Base-by-base conservation (phyloP, 2,888 invertebrate species). In the Noctuana brunneofusca region DNA sequence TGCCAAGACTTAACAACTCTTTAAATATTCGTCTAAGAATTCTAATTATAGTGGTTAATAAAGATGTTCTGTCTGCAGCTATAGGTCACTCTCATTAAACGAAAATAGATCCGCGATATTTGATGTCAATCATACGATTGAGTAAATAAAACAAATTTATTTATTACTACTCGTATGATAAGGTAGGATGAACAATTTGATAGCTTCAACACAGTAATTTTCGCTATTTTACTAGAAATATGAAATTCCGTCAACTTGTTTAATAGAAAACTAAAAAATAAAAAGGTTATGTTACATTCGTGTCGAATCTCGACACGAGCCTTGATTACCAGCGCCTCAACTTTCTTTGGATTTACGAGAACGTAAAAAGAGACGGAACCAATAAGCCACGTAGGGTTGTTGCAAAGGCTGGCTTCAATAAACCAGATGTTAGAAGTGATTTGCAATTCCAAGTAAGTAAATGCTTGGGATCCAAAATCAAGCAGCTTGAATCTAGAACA, bases 301-400 rank as follows among this genome's bases (percentile, higher is more conserved):
- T 60, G 64, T 67, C 65, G 62, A 64, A 65, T 62, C 53, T 58
- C 56, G 58, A 65, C 50, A 64, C 58, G 54, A 63, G 53, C 38
- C 60, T 49, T 64, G 49, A 63, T 65, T 65, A 58, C 50, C 64
- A 58, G 63, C 66, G 65, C 63, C 58, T 66, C 63, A 68, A 66
- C 67, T 68, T 68, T 67, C 66, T 65, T 58, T 64, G 67, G 66
- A 66, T 69, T 72, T 69, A 68, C 66, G 67, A 66, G 67, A 68
- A 65, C 69, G 72, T 72, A 74, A 75, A 78, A 75, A 80, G 63
- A 64, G 58, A 78, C 70, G 70, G 70, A 75, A 71, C 73, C 75
- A 74, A 74, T 75, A 75, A 70, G 67, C 69, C 63, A 65, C 67
- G 69, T 52, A 63, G 63, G 63, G 63, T 32, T 63, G 56, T 63